These are phyloP conservation scores for Anableps anableps DNA, from an alignment of 2,797 vertebrate species.

Conservation along the genomic window DNA sequence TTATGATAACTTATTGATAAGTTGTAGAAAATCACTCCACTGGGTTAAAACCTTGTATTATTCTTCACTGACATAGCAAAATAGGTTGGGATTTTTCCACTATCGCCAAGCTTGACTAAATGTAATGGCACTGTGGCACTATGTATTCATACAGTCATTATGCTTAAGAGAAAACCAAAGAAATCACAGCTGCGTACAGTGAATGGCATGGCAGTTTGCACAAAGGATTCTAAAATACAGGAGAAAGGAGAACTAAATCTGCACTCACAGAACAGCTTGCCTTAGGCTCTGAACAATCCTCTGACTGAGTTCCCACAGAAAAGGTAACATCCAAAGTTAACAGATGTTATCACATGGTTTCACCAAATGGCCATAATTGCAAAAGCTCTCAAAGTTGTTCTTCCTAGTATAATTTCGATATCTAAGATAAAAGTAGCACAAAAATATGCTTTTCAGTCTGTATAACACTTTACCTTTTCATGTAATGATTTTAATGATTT, in stretches of 20 bases:
- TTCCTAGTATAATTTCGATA: constrained; percentile 32
- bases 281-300: neutral
- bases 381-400: constrained; percentile 16
- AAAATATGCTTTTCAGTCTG: constrained; percentile 42
- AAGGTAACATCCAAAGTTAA: constrained; percentile 3
- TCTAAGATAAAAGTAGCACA: constrained; percentile 49
- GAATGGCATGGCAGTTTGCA: neutral
- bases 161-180: neutral
- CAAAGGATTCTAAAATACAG: neutral
- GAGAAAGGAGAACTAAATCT: neutral
- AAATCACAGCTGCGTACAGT: neutral
- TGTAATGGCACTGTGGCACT: neutral
- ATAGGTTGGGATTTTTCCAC: neutral
- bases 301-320: constrained; percentile 1
- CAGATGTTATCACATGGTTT: constrained; percentile 6
- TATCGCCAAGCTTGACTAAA: neutral
- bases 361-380: constrained; percentile 43
- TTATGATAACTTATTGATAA: no score
- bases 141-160: neutral
- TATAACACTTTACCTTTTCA: constrained; percentile 54
- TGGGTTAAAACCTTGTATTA: no score
- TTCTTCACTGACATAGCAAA: neutral
- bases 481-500: constrained; percentile 66
- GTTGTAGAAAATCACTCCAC: neutral
- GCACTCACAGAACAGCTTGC: neutral